phyloP scores from a whole-genome alignment of 1,140 invertebrate genomes.

The Holotrichia oblita region DNA sequence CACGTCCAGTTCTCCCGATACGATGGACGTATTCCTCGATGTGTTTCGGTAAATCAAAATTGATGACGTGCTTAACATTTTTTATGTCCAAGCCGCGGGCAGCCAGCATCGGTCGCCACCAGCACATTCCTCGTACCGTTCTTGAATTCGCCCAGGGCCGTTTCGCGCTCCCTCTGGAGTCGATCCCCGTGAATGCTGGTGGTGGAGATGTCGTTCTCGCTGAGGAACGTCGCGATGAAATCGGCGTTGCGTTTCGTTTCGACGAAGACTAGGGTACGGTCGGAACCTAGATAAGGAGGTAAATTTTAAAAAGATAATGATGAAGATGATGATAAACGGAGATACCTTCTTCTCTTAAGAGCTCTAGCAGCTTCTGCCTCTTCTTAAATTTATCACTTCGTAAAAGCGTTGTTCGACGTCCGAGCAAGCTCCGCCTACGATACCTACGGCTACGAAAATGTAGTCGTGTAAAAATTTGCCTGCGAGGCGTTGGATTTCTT shows the following conservation, averaged over 20 bases:
- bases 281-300: constrained; percentile 44
- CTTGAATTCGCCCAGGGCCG: constrained; percentile 86
- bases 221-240: constrained; percentile 76
- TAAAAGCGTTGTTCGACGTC: constrained; percentile 89
- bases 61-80: constrained; percentile 80
- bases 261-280: constrained; percentile 87
- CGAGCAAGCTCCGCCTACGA: constrained; percentile 87
- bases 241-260: constrained; percentile 90
- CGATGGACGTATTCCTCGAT: constrained; percentile 96
- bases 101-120: constrained; percentile 93
- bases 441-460: constrained; percentile 85
- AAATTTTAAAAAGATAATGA: background rate
- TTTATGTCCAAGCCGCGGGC: constrained; percentile 78
- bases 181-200: constrained; percentile 96
- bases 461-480: constrained; percentile 81
- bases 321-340: background rate
- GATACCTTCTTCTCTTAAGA: constrained; percentile 71
- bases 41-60: constrained; percentile 88
- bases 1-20: constrained; percentile 93
- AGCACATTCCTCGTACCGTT: constrained; percentile 77
- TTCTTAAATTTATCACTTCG: constrained; percentile 82
- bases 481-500: constrained; percentile 82
- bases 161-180: constrained; percentile 87
- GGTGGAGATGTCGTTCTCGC: constrained; percentile 70
- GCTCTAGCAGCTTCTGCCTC: constrained; percentile 73